Percentiles rank a stretch among this genome's conserved stretches.
These are phyloP conservation scores for Oncorhynchus clarkii DNA, from an alignment of 2,113 vertebrate genomes.

Conservation along the genomic window DNA sequence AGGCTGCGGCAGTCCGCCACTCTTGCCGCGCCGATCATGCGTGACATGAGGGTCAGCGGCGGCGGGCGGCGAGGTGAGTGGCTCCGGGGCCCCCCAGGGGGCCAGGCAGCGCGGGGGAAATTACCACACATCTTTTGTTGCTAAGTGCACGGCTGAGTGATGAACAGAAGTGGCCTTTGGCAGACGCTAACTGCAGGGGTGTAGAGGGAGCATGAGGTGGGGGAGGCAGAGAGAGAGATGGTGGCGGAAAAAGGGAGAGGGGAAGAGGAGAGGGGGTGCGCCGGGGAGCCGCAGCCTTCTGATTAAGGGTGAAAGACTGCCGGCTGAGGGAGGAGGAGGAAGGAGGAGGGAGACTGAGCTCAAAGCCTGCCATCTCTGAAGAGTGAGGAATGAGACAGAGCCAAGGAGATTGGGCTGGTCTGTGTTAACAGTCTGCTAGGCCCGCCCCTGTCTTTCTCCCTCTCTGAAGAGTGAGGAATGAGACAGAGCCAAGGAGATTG, in stretches of 20 bases:
- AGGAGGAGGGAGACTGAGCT: conserved; percentile 56
- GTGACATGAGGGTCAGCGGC: conserved; percentile 52
- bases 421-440: no score
- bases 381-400: no score
- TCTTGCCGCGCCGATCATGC: conserved; percentile 65
- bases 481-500: no score
- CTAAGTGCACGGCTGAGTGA: conserved; percentile 74
- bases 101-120: conserved; percentile 58
- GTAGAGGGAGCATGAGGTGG: conserved; percentile 43
- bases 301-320: conserved; percentile 73
- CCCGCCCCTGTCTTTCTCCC: no score
- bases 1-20: conserved; percentile 45
- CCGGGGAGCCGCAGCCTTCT: conserved; percentile 57
- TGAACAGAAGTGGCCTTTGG: conserved; percentile 74
- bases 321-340: conserved; percentile 46
- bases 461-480: no score
- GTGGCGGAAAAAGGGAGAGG: conserved; percentile 53
- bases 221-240: conserved; percentile 27
- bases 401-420: no score
- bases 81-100: conserved; percentile 19
- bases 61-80: not conserved
- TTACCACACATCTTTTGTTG: conserved; percentile 72
- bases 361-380: conserved; percentile 54
- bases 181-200: conserved; percentile 73
- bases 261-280: conserved; percentile 30